Evolutionary conservation across 2,888 invertebrate species (phyloP).

Genomic region (Hybos culiciformis): DNA sequence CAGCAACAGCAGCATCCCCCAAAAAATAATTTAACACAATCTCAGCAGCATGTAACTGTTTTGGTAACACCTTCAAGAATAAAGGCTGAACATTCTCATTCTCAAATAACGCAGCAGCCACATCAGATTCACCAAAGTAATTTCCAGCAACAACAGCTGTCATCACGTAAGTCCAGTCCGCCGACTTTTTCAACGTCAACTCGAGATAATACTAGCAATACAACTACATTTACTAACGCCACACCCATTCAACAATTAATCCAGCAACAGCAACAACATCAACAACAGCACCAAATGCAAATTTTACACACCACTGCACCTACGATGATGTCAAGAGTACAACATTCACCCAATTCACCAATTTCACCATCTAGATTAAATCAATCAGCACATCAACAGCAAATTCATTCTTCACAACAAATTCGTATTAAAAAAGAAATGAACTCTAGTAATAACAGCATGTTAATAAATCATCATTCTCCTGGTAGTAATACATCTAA

Average conservation of each 20-base stretch:
- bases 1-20: conserved; percentile 19
- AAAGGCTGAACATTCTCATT: conserved; percentile 29
- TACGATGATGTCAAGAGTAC: conserved; percentile 23
- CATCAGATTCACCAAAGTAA: conserved; percentile 28
- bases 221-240: conserved; percentile 15
- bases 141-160: conserved; percentile 29
- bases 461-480: conserved; percentile 19
- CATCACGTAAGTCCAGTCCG: conserved; percentile 16
- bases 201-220: conserved; percentile 16
- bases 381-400: conserved; percentile 25
- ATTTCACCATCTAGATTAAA: conserved; percentile 23
- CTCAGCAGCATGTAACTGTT: conserved; percentile 36
- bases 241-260: conserved; percentile 31
- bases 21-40: conserved; percentile 22
- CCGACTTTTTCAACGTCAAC: conserved; percentile 18
- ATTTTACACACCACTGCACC: conserved; percentile 26
- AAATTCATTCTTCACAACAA: conserved; percentile 23
- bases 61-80: conserved; percentile 40
- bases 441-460: neutral
- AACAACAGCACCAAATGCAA: conserved; percentile 26
- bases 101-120: conserved; percentile 27
- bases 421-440: conserved; percentile 32
- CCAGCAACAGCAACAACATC: conserved; percentile 26
- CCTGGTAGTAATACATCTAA: conserved; percentile 21
- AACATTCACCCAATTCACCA: conserved; percentile 26